Percentiles rank a stretch among this genome's conserved stretches.
These are phyloP conservation scores for Gambusia yucatana DNA, from an alignment of 2,797 vertebrate species.

Conservation along the genomic window DNA sequence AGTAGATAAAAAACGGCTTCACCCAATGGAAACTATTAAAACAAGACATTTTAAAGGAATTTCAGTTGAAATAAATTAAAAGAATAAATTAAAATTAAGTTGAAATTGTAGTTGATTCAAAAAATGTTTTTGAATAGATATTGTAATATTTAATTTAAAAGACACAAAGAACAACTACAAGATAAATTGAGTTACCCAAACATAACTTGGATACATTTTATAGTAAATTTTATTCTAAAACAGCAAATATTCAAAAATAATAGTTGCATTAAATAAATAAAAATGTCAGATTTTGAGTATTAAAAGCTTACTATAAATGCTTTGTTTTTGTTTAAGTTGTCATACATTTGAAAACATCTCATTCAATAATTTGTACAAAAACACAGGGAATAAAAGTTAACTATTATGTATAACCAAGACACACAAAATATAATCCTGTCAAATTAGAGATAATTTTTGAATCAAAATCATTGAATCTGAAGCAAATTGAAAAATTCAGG, in stretches of 20 bases:
- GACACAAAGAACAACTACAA: background rate
- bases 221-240: background rate
- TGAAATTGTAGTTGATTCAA: background rate
- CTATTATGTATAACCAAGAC: background rate
- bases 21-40: background rate
- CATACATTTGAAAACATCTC: background rate
- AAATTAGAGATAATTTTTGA: background rate
- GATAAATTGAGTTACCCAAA: background rate
- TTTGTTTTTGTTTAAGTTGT: background rate
- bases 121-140: background rate
- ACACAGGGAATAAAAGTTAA: background rate
- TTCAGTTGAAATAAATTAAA: background rate
- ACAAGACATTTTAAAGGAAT: too few species aligned
- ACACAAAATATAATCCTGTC: background rate
- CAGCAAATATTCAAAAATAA: too few species aligned
- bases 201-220: background rate
- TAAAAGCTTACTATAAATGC: background rate
- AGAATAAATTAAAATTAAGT: too few species aligned
- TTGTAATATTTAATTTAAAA: background rate
- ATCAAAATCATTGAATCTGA: background rate
- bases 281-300: background rate
- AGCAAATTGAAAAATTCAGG: background rate
- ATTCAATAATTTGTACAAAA: background rate
- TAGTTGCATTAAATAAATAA: background rate
- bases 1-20: background rate